These are phyloP conservation scores for Procambarus clarkii DNA, from an alignment of 1,140 invertebrate species.

Conservation along the genomic window DNA sequence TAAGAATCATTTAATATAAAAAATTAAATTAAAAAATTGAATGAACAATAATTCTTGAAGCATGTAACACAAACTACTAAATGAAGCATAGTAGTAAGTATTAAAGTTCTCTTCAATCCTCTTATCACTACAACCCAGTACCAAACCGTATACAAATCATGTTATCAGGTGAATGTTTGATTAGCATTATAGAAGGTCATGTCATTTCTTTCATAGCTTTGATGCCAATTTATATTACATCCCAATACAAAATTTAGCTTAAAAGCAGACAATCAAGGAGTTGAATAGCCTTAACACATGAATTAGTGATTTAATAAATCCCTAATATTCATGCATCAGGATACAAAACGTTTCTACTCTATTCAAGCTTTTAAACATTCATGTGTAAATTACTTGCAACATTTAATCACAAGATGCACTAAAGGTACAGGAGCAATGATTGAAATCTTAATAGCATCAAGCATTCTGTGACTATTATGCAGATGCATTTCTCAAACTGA, in stretches of 20 bases:
- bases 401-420: not conserved
- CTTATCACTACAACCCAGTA: constrained; percentile 9
- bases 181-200: constrained; percentile 20
- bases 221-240: not conserved
- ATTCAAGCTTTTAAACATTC: too few species aligned
- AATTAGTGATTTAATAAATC: not conserved
- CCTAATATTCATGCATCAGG: constrained; percentile 19
- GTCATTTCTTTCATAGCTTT: not conserved
- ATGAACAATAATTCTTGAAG: not conserved
- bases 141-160: constrained; percentile 14
- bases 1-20: not conserved
- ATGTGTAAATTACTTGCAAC: too few species aligned
- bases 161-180: constrained; percentile 59
- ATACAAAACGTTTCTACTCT: not conserved
- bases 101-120: not conserved
- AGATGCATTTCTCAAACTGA: too few species aligned
- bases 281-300: not conserved
- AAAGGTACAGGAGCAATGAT: not conserved
- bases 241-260: not conserved
- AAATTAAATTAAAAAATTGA: not conserved
- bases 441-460: not conserved
- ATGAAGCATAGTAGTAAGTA: not conserved
- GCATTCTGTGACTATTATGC: not conserved
- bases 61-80: not conserved
- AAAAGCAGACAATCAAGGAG: not conserved